These are phyloP conservation scores for Urocynchramus pylzowi DNA, from an alignment of 2,113 vertebrate species.

Conservation along the genomic window DNA sequence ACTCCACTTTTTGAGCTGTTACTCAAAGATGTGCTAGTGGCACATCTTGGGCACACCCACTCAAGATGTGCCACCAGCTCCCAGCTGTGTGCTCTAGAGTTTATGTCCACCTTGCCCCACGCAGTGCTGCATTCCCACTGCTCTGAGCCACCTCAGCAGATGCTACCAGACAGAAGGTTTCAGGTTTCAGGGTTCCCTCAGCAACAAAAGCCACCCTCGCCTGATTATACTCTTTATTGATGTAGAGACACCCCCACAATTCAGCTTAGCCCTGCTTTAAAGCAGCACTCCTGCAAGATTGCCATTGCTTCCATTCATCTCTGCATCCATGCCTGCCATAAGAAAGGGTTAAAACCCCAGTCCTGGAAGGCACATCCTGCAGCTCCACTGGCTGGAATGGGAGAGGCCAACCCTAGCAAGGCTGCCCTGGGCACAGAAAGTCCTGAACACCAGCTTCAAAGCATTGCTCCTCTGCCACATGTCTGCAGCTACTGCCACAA, in stretches of 20 bases:
- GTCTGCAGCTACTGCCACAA: background rate
- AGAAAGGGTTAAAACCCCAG: background rate
- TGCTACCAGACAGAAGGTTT: background rate
- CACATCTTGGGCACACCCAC: no score
- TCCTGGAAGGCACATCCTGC: background rate
- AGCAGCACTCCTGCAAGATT: background rate
- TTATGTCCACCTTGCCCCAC: background rate
- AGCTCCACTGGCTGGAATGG: background rate
- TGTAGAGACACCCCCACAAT: background rate
- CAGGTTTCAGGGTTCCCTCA: background rate
- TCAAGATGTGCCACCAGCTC: background rate
- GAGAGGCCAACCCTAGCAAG: background rate
- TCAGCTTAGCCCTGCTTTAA: background rate
- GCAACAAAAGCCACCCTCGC: background rate
- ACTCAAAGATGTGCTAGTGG: no score
- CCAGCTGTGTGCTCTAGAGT: background rate
- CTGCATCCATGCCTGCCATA: background rate
- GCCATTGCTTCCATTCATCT: background rate
- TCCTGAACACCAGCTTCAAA: background rate
- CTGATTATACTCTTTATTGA: background rate
- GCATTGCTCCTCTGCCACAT: background rate
- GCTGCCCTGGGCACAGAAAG: background rate
- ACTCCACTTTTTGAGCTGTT: background rate
- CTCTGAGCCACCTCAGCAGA: background rate
- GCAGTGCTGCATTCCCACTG: background rate